Evolutionary conservation across 1,140 invertebrate genomes (phyloP), one percentile per base, ranked within the genome.

Genomic region (Lethocerus indicus): DNA sequence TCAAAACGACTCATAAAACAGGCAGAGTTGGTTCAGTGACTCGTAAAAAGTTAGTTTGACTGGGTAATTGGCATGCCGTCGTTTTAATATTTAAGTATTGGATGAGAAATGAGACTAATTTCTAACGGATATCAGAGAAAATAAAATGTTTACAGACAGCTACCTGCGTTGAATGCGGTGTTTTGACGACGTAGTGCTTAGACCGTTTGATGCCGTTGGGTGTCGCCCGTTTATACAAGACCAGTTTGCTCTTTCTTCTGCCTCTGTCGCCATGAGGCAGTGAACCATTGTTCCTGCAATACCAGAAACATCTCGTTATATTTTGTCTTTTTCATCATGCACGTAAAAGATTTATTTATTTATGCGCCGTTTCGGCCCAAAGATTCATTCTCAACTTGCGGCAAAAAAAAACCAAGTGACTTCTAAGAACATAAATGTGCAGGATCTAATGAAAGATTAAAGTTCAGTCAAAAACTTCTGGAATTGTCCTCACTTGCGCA

Each of bases 171-270:
- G 75, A 80, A 62, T 87, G 79, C 59, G 89, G 78, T 60, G 90
- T 83, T 74, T 90, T 88, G 50, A 96, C 91, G 52, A 92, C 81
- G 66, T 97, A 96, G 69, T 95, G 90, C 65, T 87, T 88, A 39
- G 85, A 91, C 57, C 87, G 79, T 61, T 90, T 90, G 21, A 98
- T 91, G 28, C 93, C 92, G 67, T 94, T 97, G 27, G 91, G 71
- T 53, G 75, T 71, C 47, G 76, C 72, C 58, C 90, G 74, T 65
- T 89, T 82, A 64, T 81, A 83, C 23, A 97, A 69, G 49, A 91
- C 77, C 71, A 95, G 96, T 72, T 96, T 95, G 68, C 88, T 94
- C 61, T 86, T 77, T 60, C 87, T 76, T 46, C 93, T 73, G 13
- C 90, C 90, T 57, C 88, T 81, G 68, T 95, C 90, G 27, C 88